These are phyloP conservation scores for Tyrannus savana DNA, from an alignment of 2,113 vertebrate species.

Conservation along the genomic window DNA sequence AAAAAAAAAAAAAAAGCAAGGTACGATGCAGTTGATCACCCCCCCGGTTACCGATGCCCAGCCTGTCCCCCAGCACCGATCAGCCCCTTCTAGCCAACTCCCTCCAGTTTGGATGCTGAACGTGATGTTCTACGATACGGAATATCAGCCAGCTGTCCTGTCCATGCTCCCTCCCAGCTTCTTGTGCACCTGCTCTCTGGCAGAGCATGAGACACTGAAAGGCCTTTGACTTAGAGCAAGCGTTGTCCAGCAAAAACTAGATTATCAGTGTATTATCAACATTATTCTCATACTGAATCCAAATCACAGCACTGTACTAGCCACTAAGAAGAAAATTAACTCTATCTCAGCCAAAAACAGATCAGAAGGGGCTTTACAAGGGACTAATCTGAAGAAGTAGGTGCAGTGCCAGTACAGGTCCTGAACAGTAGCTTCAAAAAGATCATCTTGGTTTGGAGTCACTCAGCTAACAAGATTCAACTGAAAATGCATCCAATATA, in stretches of 20 bases:
- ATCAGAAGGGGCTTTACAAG: background rate
- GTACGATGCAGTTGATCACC: background rate
- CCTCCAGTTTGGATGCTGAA: background rate
- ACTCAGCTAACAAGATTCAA: background rate
- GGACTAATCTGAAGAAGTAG: background rate
- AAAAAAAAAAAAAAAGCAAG: background rate
- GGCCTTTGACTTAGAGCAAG: background rate
- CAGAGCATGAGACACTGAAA: background rate
- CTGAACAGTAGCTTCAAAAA: background rate
- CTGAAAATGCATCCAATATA: background rate
- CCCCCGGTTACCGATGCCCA: background rate
- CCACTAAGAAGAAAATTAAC: background rate
- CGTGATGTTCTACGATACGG: fast-evolving
- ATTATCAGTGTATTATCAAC: background rate
- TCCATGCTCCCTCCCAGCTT: background rate
- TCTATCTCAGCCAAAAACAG: background rate
- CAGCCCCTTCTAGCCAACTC: background rate
- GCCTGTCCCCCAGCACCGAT: background rate
- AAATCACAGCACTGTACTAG: background rate
- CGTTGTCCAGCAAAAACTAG: background rate
- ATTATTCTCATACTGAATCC: background rate
- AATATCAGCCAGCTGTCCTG: background rate
- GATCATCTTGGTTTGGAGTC: background rate
- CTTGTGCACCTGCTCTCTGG: background rate
- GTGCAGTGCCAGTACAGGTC: background rate